Percentiles rank a stretch among this genome's conserved stretches.
Conservation (phyloP, 2,113 vertebrate species). For the Pipa parva region DNA sequence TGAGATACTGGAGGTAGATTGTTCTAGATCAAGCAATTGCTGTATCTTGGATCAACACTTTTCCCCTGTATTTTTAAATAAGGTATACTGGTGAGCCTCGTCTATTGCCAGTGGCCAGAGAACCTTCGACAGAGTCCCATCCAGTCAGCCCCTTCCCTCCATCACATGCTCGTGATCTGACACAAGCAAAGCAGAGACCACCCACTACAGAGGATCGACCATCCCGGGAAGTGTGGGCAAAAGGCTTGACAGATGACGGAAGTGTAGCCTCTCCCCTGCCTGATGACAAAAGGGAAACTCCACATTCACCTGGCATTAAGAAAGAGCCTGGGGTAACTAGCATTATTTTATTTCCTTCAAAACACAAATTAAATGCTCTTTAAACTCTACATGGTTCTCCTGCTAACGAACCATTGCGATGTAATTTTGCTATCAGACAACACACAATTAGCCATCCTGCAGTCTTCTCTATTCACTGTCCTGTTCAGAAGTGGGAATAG, state of each 20-base stretch:
- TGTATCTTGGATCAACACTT: no score
- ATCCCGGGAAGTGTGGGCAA: slow-evolving; percentile 23
- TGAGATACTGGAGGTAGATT: no score
- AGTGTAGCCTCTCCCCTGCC: slow-evolving; percentile 35
- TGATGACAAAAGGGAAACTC: slow-evolving; percentile 23
- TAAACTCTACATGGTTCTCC: no score
- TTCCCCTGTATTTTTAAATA: not conserved
- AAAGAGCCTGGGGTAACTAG: slow-evolving; percentile 30
- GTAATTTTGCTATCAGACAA: no score
- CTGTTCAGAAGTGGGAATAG: no score
- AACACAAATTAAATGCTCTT: no score
- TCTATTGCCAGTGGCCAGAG: not conserved
- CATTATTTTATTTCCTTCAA: no score
- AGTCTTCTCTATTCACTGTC: no score
- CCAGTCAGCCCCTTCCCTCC: slow-evolving; percentile 10
- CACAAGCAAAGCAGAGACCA: not conserved
- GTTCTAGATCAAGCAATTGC: no score
- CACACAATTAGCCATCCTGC: no score
- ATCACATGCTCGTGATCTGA: not conserved
- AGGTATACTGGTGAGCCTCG: slow-evolving; percentile 18
- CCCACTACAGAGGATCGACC: not conserved
- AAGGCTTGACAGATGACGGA: slow-evolving; percentile 45
- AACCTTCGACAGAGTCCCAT: slow-evolving; percentile 3
- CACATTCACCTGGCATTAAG: slow-evolving; percentile 28
- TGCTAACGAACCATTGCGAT: no score